These are phyloP conservation scores for Abrostola tripartita DNA, from an alignment of 2,888 invertebrate genomes.

Conservation along the genomic window DNA sequence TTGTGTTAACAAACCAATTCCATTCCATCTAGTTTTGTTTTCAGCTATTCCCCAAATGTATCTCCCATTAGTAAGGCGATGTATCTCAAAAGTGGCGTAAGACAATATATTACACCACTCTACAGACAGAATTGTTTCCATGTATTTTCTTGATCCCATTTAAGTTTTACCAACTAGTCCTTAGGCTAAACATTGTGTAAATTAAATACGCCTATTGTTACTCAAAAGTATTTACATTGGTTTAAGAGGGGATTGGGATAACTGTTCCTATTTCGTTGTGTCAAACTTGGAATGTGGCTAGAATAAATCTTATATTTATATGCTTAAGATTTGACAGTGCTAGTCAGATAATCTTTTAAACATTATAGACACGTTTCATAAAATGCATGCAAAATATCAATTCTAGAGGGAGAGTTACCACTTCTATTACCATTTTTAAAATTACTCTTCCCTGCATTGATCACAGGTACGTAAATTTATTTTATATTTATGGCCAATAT, in stretches of 20 bases:
- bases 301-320: conserved; percentile 25
- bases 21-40: conserved; percentile 28
- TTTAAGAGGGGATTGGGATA: conserved; percentile 15
- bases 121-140: conserved; percentile 43
- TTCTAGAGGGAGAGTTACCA: too few relatives aligned
- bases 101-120: conserved; percentile 40
- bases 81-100: conserved; percentile 36
- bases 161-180: conserved; percentile 55
- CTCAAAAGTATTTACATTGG: conserved; percentile 45
- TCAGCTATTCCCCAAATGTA: too few relatives aligned
- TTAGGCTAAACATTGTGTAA: conserved; percentile 39
- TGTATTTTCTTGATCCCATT: conserved; percentile 55
- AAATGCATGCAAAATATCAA: too few relatives aligned
- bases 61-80: conserved; percentile 43
- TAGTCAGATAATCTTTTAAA: conserved; percentile 3
- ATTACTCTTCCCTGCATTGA: background rate
- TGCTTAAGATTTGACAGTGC: conserved; percentile 13
- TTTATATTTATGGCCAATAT: background rate
- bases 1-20: conserved; percentile 15
- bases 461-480: background rate
- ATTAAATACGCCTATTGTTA: conserved; percentile 48
- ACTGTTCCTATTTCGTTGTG: conserved; percentile 23
- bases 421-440: too few relatives aligned
- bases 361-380: too few relatives aligned
- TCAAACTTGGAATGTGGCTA: conserved; percentile 32